Evolutionary conservation across 2,113 vertebrate species (phyloP).

Genomic region (Cariama cristata): DNA sequence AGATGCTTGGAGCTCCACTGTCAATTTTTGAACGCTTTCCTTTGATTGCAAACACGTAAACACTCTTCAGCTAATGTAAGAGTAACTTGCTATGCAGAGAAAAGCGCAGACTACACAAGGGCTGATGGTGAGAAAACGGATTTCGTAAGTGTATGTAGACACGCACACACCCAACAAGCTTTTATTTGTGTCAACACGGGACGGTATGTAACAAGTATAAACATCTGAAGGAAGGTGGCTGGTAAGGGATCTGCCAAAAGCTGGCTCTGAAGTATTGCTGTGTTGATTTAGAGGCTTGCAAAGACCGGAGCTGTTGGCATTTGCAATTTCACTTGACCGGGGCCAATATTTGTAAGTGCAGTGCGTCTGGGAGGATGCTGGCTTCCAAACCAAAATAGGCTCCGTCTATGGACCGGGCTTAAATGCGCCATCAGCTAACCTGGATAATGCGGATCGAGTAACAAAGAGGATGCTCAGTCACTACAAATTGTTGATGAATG

Average conservation of each 20-base stretch:
- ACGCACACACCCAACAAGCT: accelerated
- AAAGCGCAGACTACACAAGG: neutral
- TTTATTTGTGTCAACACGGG: accelerated
- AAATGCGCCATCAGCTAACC: accelerated
- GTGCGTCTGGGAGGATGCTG: neutral
- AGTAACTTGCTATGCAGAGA: neutral
- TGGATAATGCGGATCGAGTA: accelerated
- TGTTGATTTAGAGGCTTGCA: neutral
- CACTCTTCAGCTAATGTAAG: neutral
- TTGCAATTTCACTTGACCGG: neutral
- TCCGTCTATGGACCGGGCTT: accelerated
- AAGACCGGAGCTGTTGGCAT: neutral
- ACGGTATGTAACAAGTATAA: accelerated
- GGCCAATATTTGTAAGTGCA: accelerated
- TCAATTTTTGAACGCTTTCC: neutral
- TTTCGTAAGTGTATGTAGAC: neutral
- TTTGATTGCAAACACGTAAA: neutral
- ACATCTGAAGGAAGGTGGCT: neutral
- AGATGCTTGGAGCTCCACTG: neutral
- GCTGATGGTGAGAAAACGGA: neutral
- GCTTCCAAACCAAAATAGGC: neutral
- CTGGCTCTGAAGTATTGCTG: neutral
- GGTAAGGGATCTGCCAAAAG: accelerated
- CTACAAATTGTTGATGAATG: accelerated
- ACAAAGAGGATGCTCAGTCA: accelerated